Conservation (phyloP, 2,888 invertebrate species). For the Chymomyza procnemis region DNA sequence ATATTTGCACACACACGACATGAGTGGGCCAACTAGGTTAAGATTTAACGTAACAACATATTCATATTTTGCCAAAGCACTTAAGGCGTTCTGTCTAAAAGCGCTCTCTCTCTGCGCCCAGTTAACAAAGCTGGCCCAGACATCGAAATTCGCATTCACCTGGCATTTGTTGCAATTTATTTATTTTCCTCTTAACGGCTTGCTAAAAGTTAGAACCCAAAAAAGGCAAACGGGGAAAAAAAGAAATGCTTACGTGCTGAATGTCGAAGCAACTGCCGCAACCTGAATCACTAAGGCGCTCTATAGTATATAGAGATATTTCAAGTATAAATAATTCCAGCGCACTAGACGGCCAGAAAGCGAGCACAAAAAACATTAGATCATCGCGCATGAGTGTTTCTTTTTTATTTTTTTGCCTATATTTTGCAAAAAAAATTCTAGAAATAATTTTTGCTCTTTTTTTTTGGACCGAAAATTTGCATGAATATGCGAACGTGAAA, state of each 20-base stretch:
- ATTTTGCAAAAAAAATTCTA: slow-evolving; percentile 24
- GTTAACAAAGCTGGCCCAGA: background rate
- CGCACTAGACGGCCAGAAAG: background rate
- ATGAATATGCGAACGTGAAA: slow-evolving; percentile 49
- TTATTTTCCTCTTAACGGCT: background rate
- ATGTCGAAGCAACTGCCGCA: background rate
- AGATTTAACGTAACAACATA: background rate
- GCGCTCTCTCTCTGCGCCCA: background rate
- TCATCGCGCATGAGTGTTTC: background rate
- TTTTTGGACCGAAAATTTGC: slow-evolving; percentile 46
- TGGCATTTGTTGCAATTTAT: background rate
- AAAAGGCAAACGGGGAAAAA: background rate
- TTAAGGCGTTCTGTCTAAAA: background rate
- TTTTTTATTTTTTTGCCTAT: slow-evolving; percentile 8
- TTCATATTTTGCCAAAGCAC: background rate
- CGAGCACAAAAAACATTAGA: background rate
- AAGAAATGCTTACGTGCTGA: background rate
- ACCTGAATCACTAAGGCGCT: background rate
- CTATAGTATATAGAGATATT: background rate
- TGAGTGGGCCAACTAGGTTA: background rate
- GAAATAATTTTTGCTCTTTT: slow-evolving; percentile 11
- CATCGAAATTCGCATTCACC: background rate
- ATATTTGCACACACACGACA: background rate
- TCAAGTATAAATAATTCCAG: slow-evolving; percentile 2
- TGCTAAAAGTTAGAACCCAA: background rate